phyloP scores from a whole-genome alignment of 2,888 invertebrate genomes.

The Aspidiotus destructor region DNA sequence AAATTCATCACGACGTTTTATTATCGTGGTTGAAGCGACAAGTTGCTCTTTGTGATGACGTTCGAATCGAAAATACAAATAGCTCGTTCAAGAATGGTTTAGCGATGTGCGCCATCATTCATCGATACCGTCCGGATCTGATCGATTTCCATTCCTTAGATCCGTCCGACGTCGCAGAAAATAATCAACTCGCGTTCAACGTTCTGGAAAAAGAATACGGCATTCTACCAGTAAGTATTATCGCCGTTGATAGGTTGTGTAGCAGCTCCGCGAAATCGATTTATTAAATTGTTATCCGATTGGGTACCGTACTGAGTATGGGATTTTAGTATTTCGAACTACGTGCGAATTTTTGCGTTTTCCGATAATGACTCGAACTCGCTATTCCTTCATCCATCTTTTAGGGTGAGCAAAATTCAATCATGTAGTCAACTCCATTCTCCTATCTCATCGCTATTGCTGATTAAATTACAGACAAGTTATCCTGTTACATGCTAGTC shows the following conservation, averaged over 20 bases:
- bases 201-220: conserved; percentile 76
- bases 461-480: too few species aligned
- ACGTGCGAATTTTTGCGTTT: too few species aligned
- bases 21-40: conserved; percentile 68
- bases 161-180: conserved; percentile 54
- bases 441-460: too few species aligned
- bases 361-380: too few species aligned
- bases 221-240: conserved; percentile 47
- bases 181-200: conserved; percentile 76
- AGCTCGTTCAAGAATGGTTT: conserved; percentile 59
- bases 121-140: conserved; percentile 82
- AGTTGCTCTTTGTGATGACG: conserved; percentile 53
- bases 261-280: too few species aligned
- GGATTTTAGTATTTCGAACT: too few species aligned
- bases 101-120: conserved; percentile 62
- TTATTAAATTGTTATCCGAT: too few species aligned
- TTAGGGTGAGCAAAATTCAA: too few species aligned
- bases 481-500: too few species aligned
- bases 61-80: conserved; percentile 56
- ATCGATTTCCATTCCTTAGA: conserved; percentile 61
- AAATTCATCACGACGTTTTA: conserved; percentile 63
- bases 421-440: too few species aligned
- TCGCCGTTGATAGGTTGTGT: neutral
- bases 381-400: too few species aligned
- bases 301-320: too few species aligned